Evolutionary conservation across 2,888 invertebrate species (phyloP).

Genomic region (Mystacides longicornis): DNA sequence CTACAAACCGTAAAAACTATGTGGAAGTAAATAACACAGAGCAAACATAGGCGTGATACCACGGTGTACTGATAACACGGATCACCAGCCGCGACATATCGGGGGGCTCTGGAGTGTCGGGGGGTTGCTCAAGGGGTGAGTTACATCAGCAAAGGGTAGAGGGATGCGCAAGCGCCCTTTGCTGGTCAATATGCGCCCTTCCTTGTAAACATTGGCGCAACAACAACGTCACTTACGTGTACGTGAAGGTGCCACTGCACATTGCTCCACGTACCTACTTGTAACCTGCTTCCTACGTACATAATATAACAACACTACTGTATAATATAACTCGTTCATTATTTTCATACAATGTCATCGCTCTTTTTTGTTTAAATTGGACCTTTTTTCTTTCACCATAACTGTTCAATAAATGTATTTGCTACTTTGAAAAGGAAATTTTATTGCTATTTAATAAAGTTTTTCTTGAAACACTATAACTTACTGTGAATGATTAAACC

Average conservation of each 20-base stretch:
- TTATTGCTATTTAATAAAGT: too few relatives aligned
- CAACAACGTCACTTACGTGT: background rate
- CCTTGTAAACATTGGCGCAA: background rate
- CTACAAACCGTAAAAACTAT: too few relatives aligned
- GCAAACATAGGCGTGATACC: constrained; percentile 43
- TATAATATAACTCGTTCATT: too few relatives aligned
- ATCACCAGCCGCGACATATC: background rate
- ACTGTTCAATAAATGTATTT: too few relatives aligned
- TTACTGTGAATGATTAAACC: too few relatives aligned
- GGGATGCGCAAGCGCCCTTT: constrained; percentile 6
- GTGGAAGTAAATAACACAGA: too few relatives aligned
- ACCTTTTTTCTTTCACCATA: too few relatives aligned
- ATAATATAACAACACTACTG: too few relatives aligned
- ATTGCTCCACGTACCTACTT: background rate
- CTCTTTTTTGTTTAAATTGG: too few relatives aligned
- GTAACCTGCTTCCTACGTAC: background rate
- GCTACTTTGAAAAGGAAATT: too few relatives aligned
- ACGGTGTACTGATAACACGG: constrained; percentile 30
- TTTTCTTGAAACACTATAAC: too few relatives aligned
- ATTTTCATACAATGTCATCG: too few relatives aligned
- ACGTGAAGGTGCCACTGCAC: background rate
- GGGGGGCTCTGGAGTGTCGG: background rate
- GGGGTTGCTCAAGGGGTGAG: constrained; percentile 15
- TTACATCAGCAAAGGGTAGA: constrained; percentile 1
- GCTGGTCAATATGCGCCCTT: constrained; percentile 16